Evolutionary conservation across 1,140 invertebrate genomes (phyloP), one percentile per base, ranked within the genome.

Genomic region (Brachionus plicatilis): DNA sequence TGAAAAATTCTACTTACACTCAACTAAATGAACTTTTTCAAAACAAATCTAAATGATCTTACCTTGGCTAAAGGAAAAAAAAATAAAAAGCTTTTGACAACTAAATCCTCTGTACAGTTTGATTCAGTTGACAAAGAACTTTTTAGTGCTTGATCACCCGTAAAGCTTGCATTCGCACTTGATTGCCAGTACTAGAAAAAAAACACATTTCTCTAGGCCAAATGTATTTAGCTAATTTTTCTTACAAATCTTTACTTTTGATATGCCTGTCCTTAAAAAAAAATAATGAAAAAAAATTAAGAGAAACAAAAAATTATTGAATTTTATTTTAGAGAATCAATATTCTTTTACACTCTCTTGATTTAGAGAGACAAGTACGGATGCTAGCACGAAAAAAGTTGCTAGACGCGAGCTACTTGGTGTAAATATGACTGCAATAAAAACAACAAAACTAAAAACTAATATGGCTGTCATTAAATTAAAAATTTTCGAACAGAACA

Each of bases 381-480:
- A 20, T 60, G 9, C 1, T 20, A 60, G 17, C 9, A 60, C 27
- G 8, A 20, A 68, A 68, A 65, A 65, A 66, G 17, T 29, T 66
- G 47, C 14, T 53, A 53, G 47, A 53, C 14, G 47, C 47, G n/a
- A 53, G 17, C 17, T 14, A 7, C 17, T 53, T 17, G 11, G n/a
- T 53, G 47, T 53, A 53, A 53, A 53, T 53, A n/a, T 53, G 47
- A 14, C 47, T 53, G 47, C 60, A 24, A 12, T 7, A 37, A 37
- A 37, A 37, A 14, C 24, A 70, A 41, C 33, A 70, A 70, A 11
- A 70, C 1, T 27, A 50, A 76, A 76, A 76, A 50, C 43, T 27
- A 76, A 76, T 76, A 76, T 76, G 72, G 72, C 72, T 76, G 72
- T 76, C 72, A 76, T 76, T 76, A 50, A 76, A 76, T 76, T 50